Conservation (phyloP, 2,113 vertebrate species). For the Oncorhynchus tshawytscha region DNA sequence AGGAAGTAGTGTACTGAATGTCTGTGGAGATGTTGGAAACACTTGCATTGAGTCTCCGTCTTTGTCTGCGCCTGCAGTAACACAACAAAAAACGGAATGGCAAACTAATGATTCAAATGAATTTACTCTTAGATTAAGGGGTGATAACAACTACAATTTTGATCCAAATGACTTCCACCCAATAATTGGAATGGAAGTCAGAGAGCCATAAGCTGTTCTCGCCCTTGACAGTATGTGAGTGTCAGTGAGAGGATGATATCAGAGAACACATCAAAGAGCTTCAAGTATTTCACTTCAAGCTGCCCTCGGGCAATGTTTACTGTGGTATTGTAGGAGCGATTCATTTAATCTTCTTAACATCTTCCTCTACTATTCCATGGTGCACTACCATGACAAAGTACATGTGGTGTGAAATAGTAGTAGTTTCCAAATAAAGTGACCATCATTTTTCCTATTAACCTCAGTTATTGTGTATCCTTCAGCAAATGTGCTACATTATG, state of each 20-base stretch:
- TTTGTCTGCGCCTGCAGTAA: too few species aligned
- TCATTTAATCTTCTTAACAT: not conserved
- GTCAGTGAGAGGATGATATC: not conserved
- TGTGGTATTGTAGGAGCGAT: not conserved
- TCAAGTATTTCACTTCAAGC: slow-evolving; percentile 5
- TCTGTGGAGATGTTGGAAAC: too few species aligned
- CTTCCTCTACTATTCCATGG: not conserved
- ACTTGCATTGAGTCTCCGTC: too few species aligned
- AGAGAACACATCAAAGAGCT: slow-evolving; percentile 7
- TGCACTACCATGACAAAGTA: too few species aligned
- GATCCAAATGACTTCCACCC: slow-evolving; percentile 17
- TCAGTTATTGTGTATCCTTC: too few species aligned
- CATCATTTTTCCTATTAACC: too few species aligned
- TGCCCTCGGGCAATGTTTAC: not conserved
- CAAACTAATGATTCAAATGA: not conserved
- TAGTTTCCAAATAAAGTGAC: too few species aligned
- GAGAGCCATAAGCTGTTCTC: not conserved
- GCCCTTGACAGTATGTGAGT: not conserved
- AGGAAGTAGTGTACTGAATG: too few species aligned
- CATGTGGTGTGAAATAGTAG: not conserved
- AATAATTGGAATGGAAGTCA: slow-evolving; percentile 21
- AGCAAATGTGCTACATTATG: not conserved
- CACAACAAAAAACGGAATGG: too few species aligned
- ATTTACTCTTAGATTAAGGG: not conserved
- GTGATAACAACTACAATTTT: slow-evolving; percentile 22